Evolutionary conservation across 2,888 invertebrate species (phyloP).

Genomic region (Clanis bilineata): DNA sequence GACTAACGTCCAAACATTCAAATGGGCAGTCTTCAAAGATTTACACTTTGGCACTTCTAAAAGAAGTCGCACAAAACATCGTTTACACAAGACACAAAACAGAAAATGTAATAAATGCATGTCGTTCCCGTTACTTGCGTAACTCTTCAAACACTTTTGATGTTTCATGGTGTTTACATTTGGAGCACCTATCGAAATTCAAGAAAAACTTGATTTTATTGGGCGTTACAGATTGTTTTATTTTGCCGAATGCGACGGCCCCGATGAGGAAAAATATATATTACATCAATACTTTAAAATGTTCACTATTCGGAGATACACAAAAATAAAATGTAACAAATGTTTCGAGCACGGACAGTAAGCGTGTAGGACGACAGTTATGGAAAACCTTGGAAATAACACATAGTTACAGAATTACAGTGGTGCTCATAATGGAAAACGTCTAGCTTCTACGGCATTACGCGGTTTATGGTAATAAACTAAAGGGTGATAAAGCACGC

Average conservation of each 20-base stretch:
- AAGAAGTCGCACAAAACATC: constrained; percentile 32
- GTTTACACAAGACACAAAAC: constrained; percentile 41
- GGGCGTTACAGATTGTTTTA: background rate
- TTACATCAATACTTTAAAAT: background rate
- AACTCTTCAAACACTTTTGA: constrained; percentile 46
- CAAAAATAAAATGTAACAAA: constrained; percentile 7
- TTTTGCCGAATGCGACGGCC: background rate
- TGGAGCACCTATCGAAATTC: constrained; percentile 30
- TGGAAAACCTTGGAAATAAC: constrained; percentile 40
- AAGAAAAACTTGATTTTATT: constrained; percentile 16
- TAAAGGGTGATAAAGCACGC: constrained; percentile 68
- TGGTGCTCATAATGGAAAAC: constrained; percentile 45
- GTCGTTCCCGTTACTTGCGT: constrained; percentile 42
- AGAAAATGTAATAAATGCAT: constrained; percentile 40
- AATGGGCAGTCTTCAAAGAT: background rate
- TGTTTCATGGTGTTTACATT: constrained; percentile 42
- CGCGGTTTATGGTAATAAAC: constrained; percentile 59
- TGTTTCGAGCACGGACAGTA: constrained; percentile 15
- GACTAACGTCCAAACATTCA: constrained; percentile 9
- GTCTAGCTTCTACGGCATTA: constrained; percentile 49
- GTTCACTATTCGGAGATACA: no score
- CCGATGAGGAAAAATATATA: background rate
- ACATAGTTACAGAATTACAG: constrained; percentile 31
- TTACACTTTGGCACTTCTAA: constrained; percentile 31
- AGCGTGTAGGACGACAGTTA: constrained; percentile 29